Conservation (phyloP, 53 echinoderm and acorn worm genomes). For the Luidia sarsii region DNA sequence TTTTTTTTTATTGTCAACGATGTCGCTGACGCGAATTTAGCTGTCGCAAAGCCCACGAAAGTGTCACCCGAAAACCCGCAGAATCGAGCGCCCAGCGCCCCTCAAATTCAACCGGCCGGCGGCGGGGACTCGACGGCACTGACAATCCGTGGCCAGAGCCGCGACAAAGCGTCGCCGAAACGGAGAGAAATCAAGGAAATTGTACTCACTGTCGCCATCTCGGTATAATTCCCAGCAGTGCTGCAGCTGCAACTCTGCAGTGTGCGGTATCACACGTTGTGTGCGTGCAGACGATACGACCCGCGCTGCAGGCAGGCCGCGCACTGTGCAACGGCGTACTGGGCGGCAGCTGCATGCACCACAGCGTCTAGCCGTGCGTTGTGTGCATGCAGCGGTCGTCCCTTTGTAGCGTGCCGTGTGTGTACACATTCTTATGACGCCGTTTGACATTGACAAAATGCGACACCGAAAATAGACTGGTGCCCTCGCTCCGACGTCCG, state of each 20-base stretch:
- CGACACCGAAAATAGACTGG: conserved; percentile 48
- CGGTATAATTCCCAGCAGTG: conserved; percentile 40
- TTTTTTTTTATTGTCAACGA: conserved; percentile 9
- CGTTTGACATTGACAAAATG: conserved; percentile 53
- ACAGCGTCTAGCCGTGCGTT: background rate
- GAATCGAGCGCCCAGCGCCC: background rate
- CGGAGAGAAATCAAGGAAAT: background rate
- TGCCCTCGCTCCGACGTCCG: no score
- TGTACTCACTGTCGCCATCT: conserved; percentile 52
- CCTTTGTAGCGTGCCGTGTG: conserved; percentile 17
- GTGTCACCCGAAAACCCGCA: background rate
- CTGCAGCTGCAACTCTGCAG: background rate
- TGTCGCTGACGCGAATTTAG: conserved; percentile 1
- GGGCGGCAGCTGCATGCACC: background rate
- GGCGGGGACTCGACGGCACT: background rate
- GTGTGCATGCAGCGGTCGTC: conserved; percentile 19
- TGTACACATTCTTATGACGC: conserved; percentile 53
- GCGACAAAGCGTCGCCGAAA: background rate
- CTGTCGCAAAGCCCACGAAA: background rate
- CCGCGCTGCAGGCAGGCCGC: no score
- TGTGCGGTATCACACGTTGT: background rate
- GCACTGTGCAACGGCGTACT: no score
- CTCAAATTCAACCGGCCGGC: background rate
- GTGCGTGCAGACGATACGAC: no score
- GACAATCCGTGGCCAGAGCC: background rate